Evolutionary conservation across 1,140 invertebrate species (phyloP), one percentile per base, ranked within the genome.

Genomic region (Dufourea novaeangliae): DNA sequence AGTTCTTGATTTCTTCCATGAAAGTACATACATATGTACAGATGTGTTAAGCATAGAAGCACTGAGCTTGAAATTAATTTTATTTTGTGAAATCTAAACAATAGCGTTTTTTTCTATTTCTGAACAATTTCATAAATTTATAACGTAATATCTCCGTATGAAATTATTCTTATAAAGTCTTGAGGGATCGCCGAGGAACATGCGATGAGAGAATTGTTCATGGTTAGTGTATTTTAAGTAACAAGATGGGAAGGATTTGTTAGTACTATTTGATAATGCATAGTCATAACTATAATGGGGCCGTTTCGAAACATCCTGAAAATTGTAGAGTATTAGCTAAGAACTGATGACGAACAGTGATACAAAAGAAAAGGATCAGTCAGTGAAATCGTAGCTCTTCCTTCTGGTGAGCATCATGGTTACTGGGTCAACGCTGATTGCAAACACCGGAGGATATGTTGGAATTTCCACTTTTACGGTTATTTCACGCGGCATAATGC

Each of bases 381-480:
- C 71, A 79, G 71, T 75, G 78, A 75, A 68, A 79, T 75, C 71
- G 71, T 61, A 37, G 41, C 41, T 44, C 61, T 59, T 66, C 50
- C 41, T 54, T 34, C 44, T 74, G 27, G 10, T 44, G 59, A 59
- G 77, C 77, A 73, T 73, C 66, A 76, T 76, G 61, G 62, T 84
- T 85, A 85, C 46, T 84, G 50, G 82, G 70, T 81, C 83, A 68
- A 32, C 63, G 63, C 37, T 27, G 62, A 80, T 76, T 77, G 54
- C 59, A 80, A 84, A 77, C 17, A 57, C 8, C 32, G 56, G 63
- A 46, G 56, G 54, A 63, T 77, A 56, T 46, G 37, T 52, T 50
- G 44, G 62, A 75, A 61, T 79, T 79, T 75, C 56, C 44, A 50
- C 62, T 66, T 75, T 75, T 75, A 75, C 44, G 56, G 71, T 67